Evolutionary conservation across 1,140 invertebrate genomes (phyloP), one percentile per base, ranked within the genome.

Genomic region (Halesus radiatus): DNA sequence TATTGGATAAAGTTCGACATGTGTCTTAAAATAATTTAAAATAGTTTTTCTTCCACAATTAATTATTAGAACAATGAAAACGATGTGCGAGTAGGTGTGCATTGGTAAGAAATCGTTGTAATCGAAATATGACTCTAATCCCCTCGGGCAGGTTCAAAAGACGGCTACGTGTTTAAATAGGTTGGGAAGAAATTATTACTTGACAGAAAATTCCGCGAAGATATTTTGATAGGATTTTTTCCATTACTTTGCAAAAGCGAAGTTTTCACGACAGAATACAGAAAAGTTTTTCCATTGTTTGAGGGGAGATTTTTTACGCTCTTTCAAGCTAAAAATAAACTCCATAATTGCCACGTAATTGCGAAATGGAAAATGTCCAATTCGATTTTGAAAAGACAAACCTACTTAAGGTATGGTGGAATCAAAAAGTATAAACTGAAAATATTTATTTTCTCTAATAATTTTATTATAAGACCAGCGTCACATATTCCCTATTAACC

Each of bases 271-370:
- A 45, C n/a, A 16, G 16, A 16, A 37, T 22, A 68, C 18, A 50
- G 32, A 70, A 70, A 66, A 70, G n/a, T 70, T 70, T 70, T 50
- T 70, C 66, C 66, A 70, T 70, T 50, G 66, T 70, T 45, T 70
- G n/a, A 45, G 22, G 8, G 29, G 8, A 70, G 3, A 70, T 70
- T 4, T 45, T 29, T 20, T 52, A 50, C 66, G 66, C n/a, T n/a
- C 8, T 37, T 50, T 50, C 32, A 6, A 68, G 13, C 26, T 64
- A 64, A 68, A 68, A 68, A 18, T 50, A 70, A 6, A 70, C 15
- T 50, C 32, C n/a, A 5, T 70, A 20, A 70, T 70, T 66, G 62
- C 26, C 29, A 20, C 16, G 37, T 50, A 50, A 70, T 23, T 70
- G 37, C 18, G 37, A 23, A 50, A 45, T 45, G 66, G 66, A 70